These are phyloP conservation scores for Denticeps clupeoides DNA, from an alignment of 2,797 vertebrate genomes.

Conservation along the genomic window DNA sequence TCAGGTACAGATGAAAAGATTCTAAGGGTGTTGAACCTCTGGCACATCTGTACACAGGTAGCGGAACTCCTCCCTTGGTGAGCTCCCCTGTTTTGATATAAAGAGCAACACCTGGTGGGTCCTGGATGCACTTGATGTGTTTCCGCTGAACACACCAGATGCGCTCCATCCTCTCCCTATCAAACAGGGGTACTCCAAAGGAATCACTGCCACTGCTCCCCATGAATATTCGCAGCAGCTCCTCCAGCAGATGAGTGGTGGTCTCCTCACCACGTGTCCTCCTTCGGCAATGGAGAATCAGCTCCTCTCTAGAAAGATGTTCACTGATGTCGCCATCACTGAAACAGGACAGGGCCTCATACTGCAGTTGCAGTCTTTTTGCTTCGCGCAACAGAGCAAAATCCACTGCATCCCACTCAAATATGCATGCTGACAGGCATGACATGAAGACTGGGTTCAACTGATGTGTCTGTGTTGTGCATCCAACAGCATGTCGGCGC, in stretches of 20 bases:
- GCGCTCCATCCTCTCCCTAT: conserved; percentile 6
- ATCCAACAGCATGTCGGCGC: neutral
- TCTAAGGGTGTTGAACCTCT: conserved; percentile 18
- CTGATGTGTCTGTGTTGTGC: neutral
- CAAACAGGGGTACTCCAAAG: conserved; percentile 12
- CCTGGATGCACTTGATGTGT: conserved; percentile 20
- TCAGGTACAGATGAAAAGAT: too few species aligned
- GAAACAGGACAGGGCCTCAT: neutral
- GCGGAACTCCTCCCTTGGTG: conserved; percentile 1
- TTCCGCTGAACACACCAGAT: conserved; percentile 13
- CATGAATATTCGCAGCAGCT: conserved; percentile 6
- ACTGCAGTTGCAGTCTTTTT: neutral
- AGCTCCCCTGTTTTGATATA: conserved; percentile 9
- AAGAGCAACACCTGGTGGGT: conserved; percentile 9
- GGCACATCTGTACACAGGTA: neutral
- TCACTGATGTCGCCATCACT: neutral
- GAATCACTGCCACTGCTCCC: conserved; percentile 5
- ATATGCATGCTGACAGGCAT: neutral
- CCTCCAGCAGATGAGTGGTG: neutral
- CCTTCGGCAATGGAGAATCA: conserved; percentile 6
- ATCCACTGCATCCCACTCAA: neutral
- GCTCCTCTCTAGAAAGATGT: neutral
- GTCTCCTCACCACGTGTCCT: conserved; percentile 2
- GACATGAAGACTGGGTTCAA: neutral
- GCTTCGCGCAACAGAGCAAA: neutral